These are phyloP conservation scores for Siphamia tubifer DNA, from an alignment of 2,113 vertebrate genomes.

Conservation along the genomic window DNA sequence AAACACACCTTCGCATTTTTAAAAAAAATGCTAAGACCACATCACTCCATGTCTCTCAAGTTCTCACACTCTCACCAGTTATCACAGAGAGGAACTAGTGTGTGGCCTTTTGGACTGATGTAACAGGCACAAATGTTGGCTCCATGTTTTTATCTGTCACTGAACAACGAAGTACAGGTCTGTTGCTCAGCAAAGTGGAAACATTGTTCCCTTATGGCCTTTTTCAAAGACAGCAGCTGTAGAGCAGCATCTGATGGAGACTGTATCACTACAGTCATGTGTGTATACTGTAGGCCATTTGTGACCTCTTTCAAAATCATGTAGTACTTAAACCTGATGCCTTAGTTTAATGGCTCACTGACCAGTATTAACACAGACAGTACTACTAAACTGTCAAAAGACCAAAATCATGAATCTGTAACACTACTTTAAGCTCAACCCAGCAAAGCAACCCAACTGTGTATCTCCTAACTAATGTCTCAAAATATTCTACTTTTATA, in stretches of 20 bases:
- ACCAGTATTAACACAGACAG: slow-evolving; percentile 49
- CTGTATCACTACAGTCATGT: slow-evolving; percentile 18
- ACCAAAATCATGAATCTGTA: slow-evolving; percentile 29
- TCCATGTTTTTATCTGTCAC: background rate
- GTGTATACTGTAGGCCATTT: slow-evolving; percentile 30
- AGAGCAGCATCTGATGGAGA: background rate
- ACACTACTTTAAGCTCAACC: slow-evolving; percentile 38
- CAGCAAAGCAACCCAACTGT: background rate
- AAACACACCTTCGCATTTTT: background rate
- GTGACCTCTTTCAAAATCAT: slow-evolving; percentile 43
- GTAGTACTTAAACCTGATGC: slow-evolving; percentile 51
- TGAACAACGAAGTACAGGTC: slow-evolving; percentile 1
- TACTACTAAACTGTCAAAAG: slow-evolving; percentile 18
- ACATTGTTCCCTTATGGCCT: background rate
- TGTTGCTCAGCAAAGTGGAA: background rate
- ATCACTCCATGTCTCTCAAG: background rate
- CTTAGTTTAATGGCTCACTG: slow-evolving; percentile 51
- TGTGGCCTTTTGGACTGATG: background rate
- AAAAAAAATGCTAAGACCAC: background rate
- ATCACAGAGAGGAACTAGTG: background rate
- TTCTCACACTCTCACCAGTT: background rate
- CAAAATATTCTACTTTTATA: slow-evolving; percentile 66
- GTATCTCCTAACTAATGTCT: slow-evolving; percentile 37
- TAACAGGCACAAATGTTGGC: background rate
- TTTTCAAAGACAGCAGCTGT: slow-evolving; percentile 22